Base-by-base conservation (phyloP, 2,888 invertebrate genomes). In the Xestia rhomboidea region DNA sequence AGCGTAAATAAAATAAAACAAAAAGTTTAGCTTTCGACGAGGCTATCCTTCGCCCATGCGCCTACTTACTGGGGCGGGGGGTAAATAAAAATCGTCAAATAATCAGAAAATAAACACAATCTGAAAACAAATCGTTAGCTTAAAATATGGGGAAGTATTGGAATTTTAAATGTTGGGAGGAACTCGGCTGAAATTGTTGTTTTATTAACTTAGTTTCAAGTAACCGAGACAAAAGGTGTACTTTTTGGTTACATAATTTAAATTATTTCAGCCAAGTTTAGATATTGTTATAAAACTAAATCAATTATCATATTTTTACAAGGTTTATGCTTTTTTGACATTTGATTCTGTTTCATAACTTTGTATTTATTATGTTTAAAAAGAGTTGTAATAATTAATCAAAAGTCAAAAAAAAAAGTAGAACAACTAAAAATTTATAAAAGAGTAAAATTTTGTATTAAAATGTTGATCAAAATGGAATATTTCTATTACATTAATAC, bases 81-180 rank as follows among this genome's bases (percentile, higher is more conserved):
- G 82, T 87, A 86, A 88, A 86, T 84, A 84, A 89, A 90, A 60
- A 30, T 30, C 84, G 77, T 78, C 81, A 90, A 91, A 91, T 87
- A 90, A 89, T 81, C 77, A 87, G 77, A 85, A 89, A 90, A 91
- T 77, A 54, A 88, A 90, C 82, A 89, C 81, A 92, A 93, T 93
- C 94, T 94, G 94, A 89, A 94, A 94, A 91, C 85, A 89, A 93
- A 91, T 84, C 62, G 83, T 92, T 91, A 91, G 91, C 90, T 89
- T 89, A 85, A 76, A 82, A 64, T 69, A 76, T 49, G 41, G 62
- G 21, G 44, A 68, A 41, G 27, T 62, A 15, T 44, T 10, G 21
- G 60, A 27, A 41, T 62, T 24, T 3, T 6, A 57, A 41, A 27
- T 15, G 0, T n/a, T 57, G 10, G 30, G 13, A n/a, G 6, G 24